Conservation (phyloP, 2,797 vertebrate genomes). For the Buceros bicornis region DNA sequence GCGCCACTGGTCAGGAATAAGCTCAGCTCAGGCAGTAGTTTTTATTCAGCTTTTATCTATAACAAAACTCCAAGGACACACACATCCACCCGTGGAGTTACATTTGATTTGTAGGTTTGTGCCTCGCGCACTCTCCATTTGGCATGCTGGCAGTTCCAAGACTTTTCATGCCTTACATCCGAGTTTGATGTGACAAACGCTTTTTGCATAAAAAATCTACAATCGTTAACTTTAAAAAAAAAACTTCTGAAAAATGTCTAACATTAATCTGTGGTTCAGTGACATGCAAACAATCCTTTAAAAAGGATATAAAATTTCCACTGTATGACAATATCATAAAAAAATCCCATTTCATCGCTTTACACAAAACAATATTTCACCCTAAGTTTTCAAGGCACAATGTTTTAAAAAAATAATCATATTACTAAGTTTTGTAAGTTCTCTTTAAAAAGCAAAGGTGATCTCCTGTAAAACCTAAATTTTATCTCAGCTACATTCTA, state of each 20-base stretch:
- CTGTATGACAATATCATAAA: neutral
- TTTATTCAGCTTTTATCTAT: neutral
- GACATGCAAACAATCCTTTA: neutral
- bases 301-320: neutral
- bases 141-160: neutral
- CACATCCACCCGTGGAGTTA: neutral
- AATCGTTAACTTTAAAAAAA: neutral
- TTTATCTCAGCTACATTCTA: neutral
- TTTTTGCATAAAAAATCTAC: neutral
- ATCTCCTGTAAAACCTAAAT: neutral
- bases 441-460: neutral
- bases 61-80: neutral
- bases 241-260: neutral
- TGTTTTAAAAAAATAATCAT: accelerated
- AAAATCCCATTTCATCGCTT: neutral
- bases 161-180: neutral
- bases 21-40: neutral
- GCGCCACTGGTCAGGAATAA: neutral
- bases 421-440: neutral
- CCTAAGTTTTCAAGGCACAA: neutral
- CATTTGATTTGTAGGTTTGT: neutral
- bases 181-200: neutral
- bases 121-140: neutral
- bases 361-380: neutral
- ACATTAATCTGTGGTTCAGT: neutral